These are phyloP conservation scores for Podotricha telesiphe DNA, from an alignment of 2,888 invertebrate species.

Conservation along the genomic window DNA sequence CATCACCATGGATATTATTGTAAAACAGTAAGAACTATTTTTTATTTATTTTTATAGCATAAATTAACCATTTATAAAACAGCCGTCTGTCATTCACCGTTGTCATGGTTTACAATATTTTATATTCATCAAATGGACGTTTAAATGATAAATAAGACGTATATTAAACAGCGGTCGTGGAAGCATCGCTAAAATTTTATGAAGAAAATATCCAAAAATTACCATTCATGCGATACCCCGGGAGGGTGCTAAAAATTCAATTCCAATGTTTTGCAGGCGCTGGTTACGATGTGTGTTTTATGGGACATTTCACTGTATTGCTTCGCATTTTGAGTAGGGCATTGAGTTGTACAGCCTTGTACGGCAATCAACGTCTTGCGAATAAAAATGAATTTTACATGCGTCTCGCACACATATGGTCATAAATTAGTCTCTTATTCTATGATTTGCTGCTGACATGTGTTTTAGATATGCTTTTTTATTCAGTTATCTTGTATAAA, in stretches of 20 bases:
- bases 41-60: too few relatives aligned
- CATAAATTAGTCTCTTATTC: conserved; percentile 45
- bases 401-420: conserved; percentile 54
- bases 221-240: conserved; percentile 54
- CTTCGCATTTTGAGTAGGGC: conserved; percentile 53
- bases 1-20: too few relatives aligned
- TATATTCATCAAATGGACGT: neutral
- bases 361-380: conserved; percentile 58
- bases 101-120: neutral
- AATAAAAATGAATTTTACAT: conserved; percentile 59
- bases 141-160: conserved; percentile 1
- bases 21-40: too few relatives aligned
- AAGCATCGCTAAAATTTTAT: conserved; percentile 42
- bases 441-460: conserved; percentile 13
- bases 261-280: conserved; percentile 61
- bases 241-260: conserved; percentile 69
- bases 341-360: conserved; percentile 45
- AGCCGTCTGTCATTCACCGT: neutral
- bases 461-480: conserved; percentile 15
- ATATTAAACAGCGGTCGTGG: conserved; percentile 13
- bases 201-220: conserved; percentile 44
- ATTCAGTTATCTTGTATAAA: neutral
- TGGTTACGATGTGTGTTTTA: conserved; percentile 65
- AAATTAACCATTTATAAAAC: neutral
- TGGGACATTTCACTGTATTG: conserved; percentile 67